Evolutionary conservation across 2,797 vertebrate genomes (phyloP).

Genomic region (Microhierax caerulescens): DNA sequence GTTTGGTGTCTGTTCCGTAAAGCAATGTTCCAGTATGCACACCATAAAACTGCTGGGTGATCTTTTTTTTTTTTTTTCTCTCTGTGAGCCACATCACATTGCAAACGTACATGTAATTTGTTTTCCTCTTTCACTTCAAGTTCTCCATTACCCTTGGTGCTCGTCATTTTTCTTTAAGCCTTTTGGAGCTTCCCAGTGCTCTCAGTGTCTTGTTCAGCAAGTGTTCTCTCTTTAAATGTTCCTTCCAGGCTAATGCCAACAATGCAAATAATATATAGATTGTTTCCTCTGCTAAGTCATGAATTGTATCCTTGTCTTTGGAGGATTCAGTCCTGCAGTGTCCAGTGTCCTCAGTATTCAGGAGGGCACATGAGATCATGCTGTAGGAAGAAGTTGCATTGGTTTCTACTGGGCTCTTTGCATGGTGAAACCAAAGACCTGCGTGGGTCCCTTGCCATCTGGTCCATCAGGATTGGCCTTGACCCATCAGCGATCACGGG

Average conservation of each 20-base stretch:
- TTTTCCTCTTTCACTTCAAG: background rate
- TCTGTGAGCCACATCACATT: background rate
- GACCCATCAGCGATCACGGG: accelerated
- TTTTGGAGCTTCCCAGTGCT: background rate
- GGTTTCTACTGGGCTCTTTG: background rate
- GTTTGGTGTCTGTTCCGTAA: background rate
- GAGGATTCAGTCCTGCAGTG: background rate
- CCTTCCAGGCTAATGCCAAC: background rate
- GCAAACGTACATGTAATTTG: background rate
- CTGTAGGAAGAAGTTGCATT: background rate
- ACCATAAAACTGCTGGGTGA: background rate
- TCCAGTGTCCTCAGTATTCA: background rate
- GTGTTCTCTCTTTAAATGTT: background rate
- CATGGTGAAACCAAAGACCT: background rate
- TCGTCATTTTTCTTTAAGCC: background rate
- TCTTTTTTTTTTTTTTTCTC: background rate
- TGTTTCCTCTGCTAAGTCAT: background rate
- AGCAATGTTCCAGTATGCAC: background rate
- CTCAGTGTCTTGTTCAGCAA: background rate
- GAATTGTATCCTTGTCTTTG: background rate
- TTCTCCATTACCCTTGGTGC: accelerated
- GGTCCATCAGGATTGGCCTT: background rate
- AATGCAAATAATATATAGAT: background rate
- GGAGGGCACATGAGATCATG: background rate
- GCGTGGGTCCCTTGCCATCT: accelerated